Evolutionary conservation across 1,140 invertebrate genomes (phyloP).

Genomic region (Nasonia giraulti): DNA sequence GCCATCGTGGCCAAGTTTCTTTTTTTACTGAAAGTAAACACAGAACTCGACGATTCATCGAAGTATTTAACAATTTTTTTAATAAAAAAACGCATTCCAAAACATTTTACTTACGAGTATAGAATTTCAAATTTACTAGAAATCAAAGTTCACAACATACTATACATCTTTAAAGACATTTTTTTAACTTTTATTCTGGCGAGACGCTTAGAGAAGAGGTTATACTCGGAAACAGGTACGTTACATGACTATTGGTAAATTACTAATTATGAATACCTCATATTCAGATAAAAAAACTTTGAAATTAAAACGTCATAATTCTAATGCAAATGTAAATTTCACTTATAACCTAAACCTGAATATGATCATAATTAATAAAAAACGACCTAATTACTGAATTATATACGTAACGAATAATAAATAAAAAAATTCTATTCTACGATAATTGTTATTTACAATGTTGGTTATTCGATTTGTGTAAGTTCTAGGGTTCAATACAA

Average conservation of each 20-base stretch:
- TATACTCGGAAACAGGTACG: constrained; percentile 5
- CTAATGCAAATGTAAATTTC: neutral
- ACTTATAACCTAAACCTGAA: neutral
- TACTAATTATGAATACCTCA: neutral
- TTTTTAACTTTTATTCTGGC: constrained; percentile 2
- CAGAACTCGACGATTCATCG: too few species aligned
- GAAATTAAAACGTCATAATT: constrained; percentile 23
- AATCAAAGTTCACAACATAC: neutral
- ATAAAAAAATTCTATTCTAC: neutral
- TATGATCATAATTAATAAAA: constrained; percentile 7
- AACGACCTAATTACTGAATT: neutral
- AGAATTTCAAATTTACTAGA: neutral
- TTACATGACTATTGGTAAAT: constrained; percentile 3
- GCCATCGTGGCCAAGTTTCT: neutral
- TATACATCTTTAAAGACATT: neutral
- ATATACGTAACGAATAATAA: constrained; percentile 10
- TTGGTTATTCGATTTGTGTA: constrained; percentile 14
- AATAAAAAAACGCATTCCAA: neutral
- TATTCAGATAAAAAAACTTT: constrained; percentile 13
- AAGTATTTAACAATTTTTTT: neutral
- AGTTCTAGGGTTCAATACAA: constrained; percentile 16
- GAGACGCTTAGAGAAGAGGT: constrained; percentile 12
- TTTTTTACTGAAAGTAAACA: neutral
- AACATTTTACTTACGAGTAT: neutral
- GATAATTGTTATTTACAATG: constrained; percentile 44